Conservation (phyloP, 1,140 invertebrate species). For the Procambarus clarkii region DNA sequence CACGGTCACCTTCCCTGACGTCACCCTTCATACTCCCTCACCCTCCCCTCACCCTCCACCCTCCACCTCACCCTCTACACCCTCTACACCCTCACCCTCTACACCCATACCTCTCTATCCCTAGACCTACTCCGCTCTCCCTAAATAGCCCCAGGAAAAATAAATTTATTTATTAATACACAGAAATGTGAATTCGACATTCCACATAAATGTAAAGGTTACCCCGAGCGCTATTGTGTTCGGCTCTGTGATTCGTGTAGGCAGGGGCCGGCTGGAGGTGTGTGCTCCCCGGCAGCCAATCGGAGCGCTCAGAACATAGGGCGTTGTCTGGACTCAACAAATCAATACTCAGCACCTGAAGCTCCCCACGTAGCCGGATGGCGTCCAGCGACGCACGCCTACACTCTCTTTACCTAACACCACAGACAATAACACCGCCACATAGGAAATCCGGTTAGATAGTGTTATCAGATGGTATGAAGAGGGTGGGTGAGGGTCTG, state of each 20-base stretch:
- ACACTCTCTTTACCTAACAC: neutral
- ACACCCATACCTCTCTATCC: neutral
- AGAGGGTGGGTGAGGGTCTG: too few relatives aligned
- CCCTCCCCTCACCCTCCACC: neutral
- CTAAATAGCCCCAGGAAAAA: too few relatives aligned
- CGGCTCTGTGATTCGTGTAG: constrained; percentile 16
- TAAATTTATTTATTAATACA: neutral
- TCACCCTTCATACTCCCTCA: constrained; percentile 11
- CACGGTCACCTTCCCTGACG: constrained; percentile 56
- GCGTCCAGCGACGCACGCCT: neutral
- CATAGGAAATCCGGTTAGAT: neutral
- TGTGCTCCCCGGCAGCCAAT: constrained; percentile 40
- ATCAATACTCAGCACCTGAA: constrained; percentile 45
- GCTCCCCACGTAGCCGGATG: constrained; percentile 2
- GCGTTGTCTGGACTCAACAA: constrained; percentile 28
- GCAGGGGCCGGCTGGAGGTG: constrained; percentile 35
- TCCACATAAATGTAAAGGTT: neutral
- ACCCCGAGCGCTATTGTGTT: neutral
- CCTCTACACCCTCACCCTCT: neutral
- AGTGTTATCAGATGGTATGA: neutral
- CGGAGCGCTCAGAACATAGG: constrained; percentile 23
- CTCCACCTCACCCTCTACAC: neutral
- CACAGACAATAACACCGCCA: neutral
- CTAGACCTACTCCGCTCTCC: neutral
- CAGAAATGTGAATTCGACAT: neutral